These are phyloP conservation scores for Hycleus phaleratus DNA, from an alignment of 1,140 invertebrate genomes.

Conservation along the genomic window DNA sequence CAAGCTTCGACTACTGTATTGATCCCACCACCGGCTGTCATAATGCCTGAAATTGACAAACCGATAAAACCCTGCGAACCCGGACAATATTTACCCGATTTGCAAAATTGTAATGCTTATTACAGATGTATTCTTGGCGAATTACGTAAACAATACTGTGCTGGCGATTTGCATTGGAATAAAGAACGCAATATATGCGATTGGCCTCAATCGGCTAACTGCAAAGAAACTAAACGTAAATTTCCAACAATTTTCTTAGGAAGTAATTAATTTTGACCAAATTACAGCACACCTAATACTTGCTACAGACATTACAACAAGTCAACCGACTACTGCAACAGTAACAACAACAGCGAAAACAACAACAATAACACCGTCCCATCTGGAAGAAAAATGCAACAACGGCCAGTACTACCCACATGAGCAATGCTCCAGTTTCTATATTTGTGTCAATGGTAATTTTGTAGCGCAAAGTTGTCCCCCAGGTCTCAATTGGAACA, in stretches of 20 bases:
- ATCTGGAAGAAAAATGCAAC: slow-evolving; percentile 33
- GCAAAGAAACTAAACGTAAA: slow-evolving; percentile 43
- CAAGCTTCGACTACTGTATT: slow-evolving; percentile 32
- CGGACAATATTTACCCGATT: slow-evolving; percentile 59
- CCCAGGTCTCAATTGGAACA: slow-evolving; percentile 61
- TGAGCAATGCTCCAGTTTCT: slow-evolving; percentile 56
- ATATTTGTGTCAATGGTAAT: slow-evolving; percentile 60
- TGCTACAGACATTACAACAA: neutral
- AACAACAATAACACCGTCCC: neutral
- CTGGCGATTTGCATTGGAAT: slow-evolving; percentile 77
- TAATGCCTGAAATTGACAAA: slow-evolving; percentile 37
- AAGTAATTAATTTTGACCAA: neutral
- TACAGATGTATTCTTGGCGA: slow-evolving; percentile 65
- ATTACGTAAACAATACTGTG: slow-evolving; percentile 60
- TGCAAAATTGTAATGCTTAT: slow-evolving; percentile 64
- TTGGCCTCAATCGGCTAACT: slow-evolving; percentile 67
- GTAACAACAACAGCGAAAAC: slow-evolving; percentile 3
- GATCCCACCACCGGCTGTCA: slow-evolving; percentile 40
- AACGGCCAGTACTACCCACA: slow-evolving; percentile 53
- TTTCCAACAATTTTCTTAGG: neutral
- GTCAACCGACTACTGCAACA: too few relatives aligned
- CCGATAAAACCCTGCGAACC: slow-evolving; percentile 44
- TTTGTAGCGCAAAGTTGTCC: slow-evolving; percentile 58
- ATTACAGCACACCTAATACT: neutral
- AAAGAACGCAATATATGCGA: slow-evolving; percentile 57